Evolutionary conservation across 2,113 vertebrate genomes (phyloP), one percentile per base, ranked within the genome.

Genomic region (Lutjanus erythropterus): DNA sequence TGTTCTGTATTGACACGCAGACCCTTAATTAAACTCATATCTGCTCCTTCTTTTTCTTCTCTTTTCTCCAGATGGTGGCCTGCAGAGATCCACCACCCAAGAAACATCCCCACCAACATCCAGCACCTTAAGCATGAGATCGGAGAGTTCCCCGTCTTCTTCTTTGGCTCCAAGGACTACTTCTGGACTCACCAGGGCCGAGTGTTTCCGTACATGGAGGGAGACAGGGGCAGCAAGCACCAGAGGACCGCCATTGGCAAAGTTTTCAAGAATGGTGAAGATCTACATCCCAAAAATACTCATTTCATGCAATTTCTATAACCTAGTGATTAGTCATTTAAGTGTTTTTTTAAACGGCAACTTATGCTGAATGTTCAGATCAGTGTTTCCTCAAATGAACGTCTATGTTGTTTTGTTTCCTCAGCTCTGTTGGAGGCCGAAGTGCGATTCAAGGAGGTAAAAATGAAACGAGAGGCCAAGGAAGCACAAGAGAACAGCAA

Each of bases 151-250:
- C 98, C 98, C 0, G 98, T 99, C 70, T 99, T 97, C 95, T 99
- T 99, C 95, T 99, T 99, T 81, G 98, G 98, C 80, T 99, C 98
- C 78, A 99, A 97, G 91, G 98, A 99, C 94, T 99, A 98, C 91
- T 99, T 98, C 89, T 99, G 98, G 97, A 99, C 97, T 0, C 97
- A 99, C 89, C 98, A 99, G 94, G 98, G 97, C 2, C 95, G 98
- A 39, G 98, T 98, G 53, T 99, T 99, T 90, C 98, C 98, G 3
- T 99, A 99, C 86, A 97, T 99, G 97, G 98, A 99, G 91, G 98
- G 98, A 58, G 98, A 99, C 93, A 84, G 97, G 49, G 98, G 98
- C 69, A 98, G 96, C 93, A 97, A 96, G 93, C 93, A 97, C 90
- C 97, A 98, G 75, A 96, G 95, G 78, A 97, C 92, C 87, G 95